Percentiles rank a stretch among this genome's conserved stretches.
Conservation (phyloP, 2,888 invertebrate species). For the Eilema sororculum region DNA sequence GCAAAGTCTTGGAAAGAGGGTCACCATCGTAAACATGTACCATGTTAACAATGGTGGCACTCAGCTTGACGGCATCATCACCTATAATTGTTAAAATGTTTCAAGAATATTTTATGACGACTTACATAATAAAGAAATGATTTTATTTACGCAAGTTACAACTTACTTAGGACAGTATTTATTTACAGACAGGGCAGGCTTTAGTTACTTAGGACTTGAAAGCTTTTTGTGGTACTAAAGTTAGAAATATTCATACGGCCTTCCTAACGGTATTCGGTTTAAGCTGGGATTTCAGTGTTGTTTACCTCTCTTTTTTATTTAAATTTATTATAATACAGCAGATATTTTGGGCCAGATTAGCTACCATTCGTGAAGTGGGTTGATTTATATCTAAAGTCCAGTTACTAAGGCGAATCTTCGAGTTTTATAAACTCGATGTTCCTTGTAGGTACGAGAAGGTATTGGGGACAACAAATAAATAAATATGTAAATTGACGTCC, state of each 20-base stretch:
- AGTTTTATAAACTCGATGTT: not conserved
- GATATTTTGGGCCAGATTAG: not conserved
- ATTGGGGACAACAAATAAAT: too few species aligned
- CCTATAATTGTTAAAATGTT: not conserved
- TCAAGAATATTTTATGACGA: not conserved
- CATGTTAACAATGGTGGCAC: too few species aligned
- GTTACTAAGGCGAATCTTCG: not conserved
- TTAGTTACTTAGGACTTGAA: constrained; percentile 18
- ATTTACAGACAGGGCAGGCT: not conserved
- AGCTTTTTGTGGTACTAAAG: constrained; percentile 30
- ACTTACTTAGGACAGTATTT: not conserved
- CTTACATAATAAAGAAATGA: not conserved
- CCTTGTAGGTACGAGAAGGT: too few species aligned
- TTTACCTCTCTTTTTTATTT: not conserved
- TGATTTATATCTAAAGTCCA: not conserved
- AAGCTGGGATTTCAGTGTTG: not conserved
- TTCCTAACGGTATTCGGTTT: not conserved
- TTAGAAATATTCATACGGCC: not conserved
- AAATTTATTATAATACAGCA: not conserved
- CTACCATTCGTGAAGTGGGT: not conserved
- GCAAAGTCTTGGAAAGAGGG: too few species aligned
- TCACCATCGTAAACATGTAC: too few species aligned
- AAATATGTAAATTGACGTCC: too few species aligned
- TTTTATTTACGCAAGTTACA: not conserved
- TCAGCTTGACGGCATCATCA: too few species aligned